phyloP scores from a whole-genome alignment of 2,113 vertebrate species.

The Alligator sinensis region DNA sequence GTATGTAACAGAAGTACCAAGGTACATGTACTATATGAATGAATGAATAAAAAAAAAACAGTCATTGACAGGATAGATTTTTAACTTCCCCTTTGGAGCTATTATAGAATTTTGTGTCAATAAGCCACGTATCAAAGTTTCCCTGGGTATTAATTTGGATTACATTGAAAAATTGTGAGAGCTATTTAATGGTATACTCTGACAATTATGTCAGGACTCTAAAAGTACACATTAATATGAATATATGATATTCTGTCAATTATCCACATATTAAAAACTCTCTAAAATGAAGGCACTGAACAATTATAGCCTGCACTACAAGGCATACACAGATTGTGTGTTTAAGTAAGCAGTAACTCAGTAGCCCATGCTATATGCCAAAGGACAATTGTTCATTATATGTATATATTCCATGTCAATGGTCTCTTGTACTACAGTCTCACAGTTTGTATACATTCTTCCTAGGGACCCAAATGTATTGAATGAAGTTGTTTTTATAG shows the following conservation, averaged over 20 bases:
- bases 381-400: background rate
- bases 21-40: background rate
- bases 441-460: background rate
- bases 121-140: background rate
- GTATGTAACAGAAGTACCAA: background rate
- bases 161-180: background rate
- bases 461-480: background rate
- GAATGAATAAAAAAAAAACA: background rate
- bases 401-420: background rate
- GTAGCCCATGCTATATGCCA: background rate
- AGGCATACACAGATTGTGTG: background rate
- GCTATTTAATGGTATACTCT: background rate
- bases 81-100: background rate
- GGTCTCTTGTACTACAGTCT: background rate
- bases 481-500: background rate
- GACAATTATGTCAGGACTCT: background rate
- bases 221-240: background rate
- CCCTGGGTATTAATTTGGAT: background rate
- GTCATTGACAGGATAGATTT: background rate
- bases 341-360: background rate
- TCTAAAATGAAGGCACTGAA: background rate
- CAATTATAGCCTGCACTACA: background rate
- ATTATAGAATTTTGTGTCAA: background rate
- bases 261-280: background rate
- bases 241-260: background rate